These are phyloP conservation scores for Cyanoramphus novaezelandiae DNA, from an alignment of 2,113 vertebrate genomes.

Conservation along the genomic window DNA sequence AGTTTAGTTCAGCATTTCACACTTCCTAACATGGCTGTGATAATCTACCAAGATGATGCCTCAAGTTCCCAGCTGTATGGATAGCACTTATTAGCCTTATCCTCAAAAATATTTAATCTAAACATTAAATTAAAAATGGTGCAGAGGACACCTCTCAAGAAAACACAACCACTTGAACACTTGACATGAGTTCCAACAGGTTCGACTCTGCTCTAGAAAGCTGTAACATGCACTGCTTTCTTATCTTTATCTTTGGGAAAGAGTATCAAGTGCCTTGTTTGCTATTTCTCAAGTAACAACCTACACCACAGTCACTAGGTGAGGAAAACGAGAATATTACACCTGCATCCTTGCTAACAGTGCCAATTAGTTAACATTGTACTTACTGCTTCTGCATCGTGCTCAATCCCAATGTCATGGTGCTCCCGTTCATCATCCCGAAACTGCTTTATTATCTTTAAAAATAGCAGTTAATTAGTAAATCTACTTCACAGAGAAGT, in stretches of 20 bases:
- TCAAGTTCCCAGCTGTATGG: background rate
- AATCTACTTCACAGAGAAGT: background rate
- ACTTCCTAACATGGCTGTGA: background rate
- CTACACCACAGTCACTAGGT: background rate
- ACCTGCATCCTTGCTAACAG: background rate
- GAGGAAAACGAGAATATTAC: background rate
- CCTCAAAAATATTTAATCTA: background rate
- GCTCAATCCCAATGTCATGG: slow-evolving; percentile 88
- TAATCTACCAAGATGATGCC: background rate
- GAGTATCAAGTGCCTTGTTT: background rate
- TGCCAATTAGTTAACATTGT: accelerated
- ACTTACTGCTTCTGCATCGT: slow-evolving; percentile 87
- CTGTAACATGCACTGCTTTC: background rate
- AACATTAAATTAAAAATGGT: background rate
- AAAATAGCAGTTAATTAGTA: background rate
- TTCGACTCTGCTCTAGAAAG: background rate
- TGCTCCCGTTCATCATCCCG: slow-evolving; percentile 94
- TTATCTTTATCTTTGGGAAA: background rate
- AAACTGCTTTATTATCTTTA: slow-evolving; percentile 89
- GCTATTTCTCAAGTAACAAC: background rate
- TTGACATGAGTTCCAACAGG: background rate
- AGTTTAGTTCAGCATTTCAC: background rate
- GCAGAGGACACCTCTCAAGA: background rate
- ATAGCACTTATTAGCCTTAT: background rate
- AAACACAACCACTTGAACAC: background rate